Evolutionary conservation across 2,797 vertebrate species (phyloP).

Genomic region (Xyrichtys novacula): DNA sequence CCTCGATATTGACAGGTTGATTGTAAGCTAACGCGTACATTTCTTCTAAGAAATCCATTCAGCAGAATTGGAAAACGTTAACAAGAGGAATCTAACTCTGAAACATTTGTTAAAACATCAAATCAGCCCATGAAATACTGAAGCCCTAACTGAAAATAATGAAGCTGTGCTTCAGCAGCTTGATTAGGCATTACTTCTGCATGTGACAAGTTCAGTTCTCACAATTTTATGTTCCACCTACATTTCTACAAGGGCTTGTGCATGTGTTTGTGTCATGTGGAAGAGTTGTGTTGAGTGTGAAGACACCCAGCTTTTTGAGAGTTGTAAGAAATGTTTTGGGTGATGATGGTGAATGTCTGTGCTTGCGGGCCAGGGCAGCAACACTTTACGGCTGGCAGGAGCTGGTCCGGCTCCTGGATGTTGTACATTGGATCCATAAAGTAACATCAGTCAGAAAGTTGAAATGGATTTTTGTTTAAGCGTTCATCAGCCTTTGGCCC

Average conservation of each 20-base stretch:
- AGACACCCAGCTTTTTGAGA: conserved; percentile 54
- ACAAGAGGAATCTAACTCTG: conserved; percentile 39
- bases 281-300: conserved; percentile 53
- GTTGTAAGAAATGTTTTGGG: conserved; percentile 53
- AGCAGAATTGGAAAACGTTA: conserved; percentile 22
- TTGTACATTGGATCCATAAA: conserved; percentile 50
- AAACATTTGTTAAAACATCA: conserved; percentile 65
- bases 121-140: conserved; percentile 60
- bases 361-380: conserved; percentile 74
- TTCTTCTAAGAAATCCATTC: conserved; percentile 13
- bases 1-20: conserved; percentile 56
- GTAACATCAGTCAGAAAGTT: conserved; percentile 58
- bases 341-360: conserved; percentile 72
- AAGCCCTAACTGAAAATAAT: conserved; percentile 45
- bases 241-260: conserved; percentile 72
- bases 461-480: conserved; percentile 58
- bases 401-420: conserved; percentile 58
- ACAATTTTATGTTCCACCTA: conserved; percentile 51
- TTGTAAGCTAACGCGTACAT: conserved; percentile 42
- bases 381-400: conserved; percentile 52
- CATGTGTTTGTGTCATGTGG: conserved; percentile 59
- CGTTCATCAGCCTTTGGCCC: conserved; percentile 67
- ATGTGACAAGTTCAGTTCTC: conserved; percentile 39
- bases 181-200: conserved; percentile 43
- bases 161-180: conserved; percentile 48